Base-by-base conservation (phyloP, 2,888 invertebrate species). In the Caenorhabditis drosophilae region DNA sequence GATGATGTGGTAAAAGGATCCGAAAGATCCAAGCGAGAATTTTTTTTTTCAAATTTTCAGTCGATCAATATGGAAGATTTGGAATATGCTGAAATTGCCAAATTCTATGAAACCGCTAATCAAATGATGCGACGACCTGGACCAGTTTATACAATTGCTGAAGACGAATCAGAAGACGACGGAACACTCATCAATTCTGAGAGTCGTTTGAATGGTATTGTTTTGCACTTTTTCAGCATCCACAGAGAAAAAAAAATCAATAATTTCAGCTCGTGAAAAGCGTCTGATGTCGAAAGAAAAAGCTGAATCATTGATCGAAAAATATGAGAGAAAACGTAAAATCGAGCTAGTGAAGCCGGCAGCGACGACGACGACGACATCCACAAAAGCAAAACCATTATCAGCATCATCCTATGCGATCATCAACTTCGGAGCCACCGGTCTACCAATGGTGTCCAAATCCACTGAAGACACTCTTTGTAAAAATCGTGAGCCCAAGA, bases 81-180 rank as follows among this genome's bases (percentile, higher is more conserved):
- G 16, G 75, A 73, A 36, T 67, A 51, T 16, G 50, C 56, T 9
- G 54, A 64, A 22, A 52, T 67, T n/a, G 60, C 56, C 2, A 56
- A 53, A 20, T 54, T 68, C 49, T 72, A 73, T 41, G 56, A 67
- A 22, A 44, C 52, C 4, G 60, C 60, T 6, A 58, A 42, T 16
- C 68, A 67, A 15, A 54, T 60, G 23, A 59, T 57, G 36, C 77
- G 79, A 54, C 68, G 82, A 16, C 80, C 83, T 0, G 81, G 83
- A 16, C 79, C 83, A 6, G 83, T 83, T n/a, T 82, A 83, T 58
- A 83, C 83, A 9, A 83, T 83, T 16, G 79, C 81, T 6, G 83
- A 83, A 61, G 81, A 82, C 48, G 83, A 83, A 35, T 75, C 75
- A 16, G 79, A 80, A 56, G 78, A 75, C 36, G 75, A 69, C 26